Evolutionary conservation across 2,113 vertebrate species (phyloP).

Genomic region (Menidia beryllina): DNA sequence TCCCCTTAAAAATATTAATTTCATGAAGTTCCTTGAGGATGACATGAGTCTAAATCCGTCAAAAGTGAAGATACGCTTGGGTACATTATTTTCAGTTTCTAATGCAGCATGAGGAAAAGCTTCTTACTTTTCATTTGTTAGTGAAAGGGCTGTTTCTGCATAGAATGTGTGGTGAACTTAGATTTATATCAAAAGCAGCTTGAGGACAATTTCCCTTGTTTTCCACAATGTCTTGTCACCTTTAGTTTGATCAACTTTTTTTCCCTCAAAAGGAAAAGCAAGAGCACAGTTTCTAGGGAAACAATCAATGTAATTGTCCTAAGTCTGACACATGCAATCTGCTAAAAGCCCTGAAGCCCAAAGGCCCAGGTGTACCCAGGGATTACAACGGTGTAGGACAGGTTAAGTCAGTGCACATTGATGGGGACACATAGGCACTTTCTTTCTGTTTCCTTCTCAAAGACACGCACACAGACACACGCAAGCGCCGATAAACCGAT

Average conservation of each 20-base stretch:
- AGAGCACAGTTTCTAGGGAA: constrained; percentile 77
- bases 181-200: constrained; percentile 63
- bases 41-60: constrained; percentile 8
- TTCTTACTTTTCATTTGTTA: constrained; percentile 34
- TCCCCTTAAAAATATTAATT: constrained; percentile 20
- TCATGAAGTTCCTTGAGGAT: not conserved
- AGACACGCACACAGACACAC: constrained; percentile 5
- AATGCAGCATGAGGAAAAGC: constrained; percentile 12
- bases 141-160: constrained; percentile 23
- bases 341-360: constrained; percentile 81
- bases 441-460: constrained; percentile 26
- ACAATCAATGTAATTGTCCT: constrained; percentile 83
- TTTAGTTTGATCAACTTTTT: constrained; percentile 72
- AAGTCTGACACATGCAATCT: constrained; percentile 82
- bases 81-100: not conserved
- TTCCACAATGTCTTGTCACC: constrained; percentile 63
- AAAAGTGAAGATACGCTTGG: constrained; percentile 10
- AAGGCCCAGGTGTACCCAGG: constrained; percentile 76
- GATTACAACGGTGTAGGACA: constrained; percentile 80
- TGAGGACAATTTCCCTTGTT: constrained; percentile 48
- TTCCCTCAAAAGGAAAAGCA: constrained; percentile 41
- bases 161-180: constrained; percentile 33
- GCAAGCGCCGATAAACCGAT: not conserved
- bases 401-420: constrained; percentile 71
- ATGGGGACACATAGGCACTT: constrained; percentile 49